phyloP scores from a whole-genome alignment of 1,140 invertebrate genomes.

The Tetraneura akinire region DNA sequence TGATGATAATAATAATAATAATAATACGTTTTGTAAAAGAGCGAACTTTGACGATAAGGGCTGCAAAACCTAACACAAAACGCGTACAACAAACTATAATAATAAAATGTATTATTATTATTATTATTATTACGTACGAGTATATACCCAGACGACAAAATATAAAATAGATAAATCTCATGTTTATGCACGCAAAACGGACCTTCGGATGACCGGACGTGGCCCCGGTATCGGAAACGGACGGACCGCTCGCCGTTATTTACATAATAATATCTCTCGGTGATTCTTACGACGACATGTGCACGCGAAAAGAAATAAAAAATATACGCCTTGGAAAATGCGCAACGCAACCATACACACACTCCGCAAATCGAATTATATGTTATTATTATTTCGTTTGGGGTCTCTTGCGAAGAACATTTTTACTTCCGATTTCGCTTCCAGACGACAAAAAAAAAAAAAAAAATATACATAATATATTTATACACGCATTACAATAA shows the following conservation, averaged over 20 bases:
- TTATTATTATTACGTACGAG: neutral
- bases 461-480: too few relatives aligned
- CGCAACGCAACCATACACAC: neutral
- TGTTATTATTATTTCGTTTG: too few relatives aligned
- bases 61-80: neutral
- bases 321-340: neutral
- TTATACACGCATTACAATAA: too few relatives aligned
- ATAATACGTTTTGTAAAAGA: too few relatives aligned
- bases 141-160: neutral
- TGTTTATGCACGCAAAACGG: constrained; percentile 15
- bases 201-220: constrained; percentile 39
- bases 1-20: too few relatives aligned
- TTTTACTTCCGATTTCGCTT: neutral
- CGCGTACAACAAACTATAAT: too few relatives aligned
- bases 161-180: constrained; percentile 10
- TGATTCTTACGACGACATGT: neutral
- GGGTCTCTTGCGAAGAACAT: neutral
- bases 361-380: constrained; percentile 40
- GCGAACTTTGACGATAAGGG: neutral
- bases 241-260: constrained; percentile 8
- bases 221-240: constrained; percentile 40
- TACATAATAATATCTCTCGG: constrained; percentile 30
- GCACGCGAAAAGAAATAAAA: neutral
- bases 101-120: too few relatives aligned
- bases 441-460: neutral